Evolutionary conservation across 2,797 vertebrate species (phyloP).

Genomic region (Oreochromis mossambicus): DNA sequence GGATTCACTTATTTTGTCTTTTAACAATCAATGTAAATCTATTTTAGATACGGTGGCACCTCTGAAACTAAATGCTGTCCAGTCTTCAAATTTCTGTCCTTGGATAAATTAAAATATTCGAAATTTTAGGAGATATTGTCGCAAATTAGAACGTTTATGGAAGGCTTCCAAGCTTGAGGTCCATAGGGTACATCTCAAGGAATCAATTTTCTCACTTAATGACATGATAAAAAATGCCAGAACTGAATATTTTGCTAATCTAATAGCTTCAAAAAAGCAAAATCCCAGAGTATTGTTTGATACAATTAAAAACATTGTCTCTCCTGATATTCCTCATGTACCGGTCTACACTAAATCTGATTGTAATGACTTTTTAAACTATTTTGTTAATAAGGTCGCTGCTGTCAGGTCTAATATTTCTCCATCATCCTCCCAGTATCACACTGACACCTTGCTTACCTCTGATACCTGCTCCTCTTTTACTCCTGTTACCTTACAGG

Average conservation of each 20-base stretch:
- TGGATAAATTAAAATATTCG: no score
- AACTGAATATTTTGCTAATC: background rate
- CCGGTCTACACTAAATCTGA: background rate
- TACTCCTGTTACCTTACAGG: fast-evolving
- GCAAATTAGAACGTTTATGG: no score
- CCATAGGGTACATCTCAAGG: fast-evolving
- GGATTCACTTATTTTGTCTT: no score
- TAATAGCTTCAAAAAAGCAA: background rate
- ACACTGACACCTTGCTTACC: no score
- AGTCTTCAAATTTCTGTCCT: no score
- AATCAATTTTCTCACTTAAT: background rate
- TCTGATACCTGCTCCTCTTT: no score
- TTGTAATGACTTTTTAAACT: background rate
- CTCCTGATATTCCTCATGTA: fast-evolving
- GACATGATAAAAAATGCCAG: fast-evolving
- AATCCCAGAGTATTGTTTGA: fast-evolving
- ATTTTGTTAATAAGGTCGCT: no score
- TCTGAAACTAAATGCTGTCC: no score
- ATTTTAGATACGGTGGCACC: no score
- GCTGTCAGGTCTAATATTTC: fast-evolving
- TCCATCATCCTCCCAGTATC: no score
- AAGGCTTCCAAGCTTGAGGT: background rate
- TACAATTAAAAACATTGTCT: fast-evolving
- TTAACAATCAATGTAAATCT: no score
- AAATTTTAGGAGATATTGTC: no score